Evolutionary conservation across 1,140 invertebrate genomes (phyloP).

Genomic region (Euura saliciscinereae): DNA sequence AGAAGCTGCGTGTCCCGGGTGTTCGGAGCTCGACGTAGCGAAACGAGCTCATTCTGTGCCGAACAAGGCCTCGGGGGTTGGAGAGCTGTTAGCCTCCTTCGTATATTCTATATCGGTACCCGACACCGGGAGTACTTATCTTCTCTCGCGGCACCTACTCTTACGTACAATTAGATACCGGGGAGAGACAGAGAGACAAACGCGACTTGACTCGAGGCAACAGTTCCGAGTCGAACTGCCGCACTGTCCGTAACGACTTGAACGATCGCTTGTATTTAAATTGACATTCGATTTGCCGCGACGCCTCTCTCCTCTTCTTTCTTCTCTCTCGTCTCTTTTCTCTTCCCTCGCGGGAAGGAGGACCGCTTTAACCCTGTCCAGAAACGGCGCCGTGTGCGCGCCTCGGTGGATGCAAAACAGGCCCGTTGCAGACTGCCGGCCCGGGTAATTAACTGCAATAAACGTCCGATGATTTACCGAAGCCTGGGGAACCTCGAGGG

Average conservation of each 20-base stretch:
- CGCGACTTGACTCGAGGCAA: background rate
- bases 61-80: background rate
- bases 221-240: too few species aligned
- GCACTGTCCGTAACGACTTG: background rate
- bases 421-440: constrained; percentile 27
- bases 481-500: constrained; percentile 8
- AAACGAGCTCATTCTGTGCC: background rate
- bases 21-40: background rate
- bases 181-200: background rate
- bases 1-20: background rate
- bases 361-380: background rate
- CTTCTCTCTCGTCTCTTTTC: constrained; percentile 19
- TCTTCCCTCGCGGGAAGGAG: constrained; percentile 1
- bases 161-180: constrained; percentile 4
- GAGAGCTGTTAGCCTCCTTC: background rate
- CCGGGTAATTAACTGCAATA: constrained; percentile 50
- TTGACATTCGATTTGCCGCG: constrained; percentile 7
- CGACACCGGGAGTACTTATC: background rate
- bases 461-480: constrained; percentile 51
- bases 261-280: constrained; percentile 5
- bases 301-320: constrained; percentile 23
- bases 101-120: background rate
- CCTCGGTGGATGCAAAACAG: constrained; percentile 37
- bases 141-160: constrained; percentile 2
- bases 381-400: background rate